Percentiles rank a stretch among this genome's conserved stretches.
Conservation (phyloP, 2,113 vertebrate genomes). For the Crotalus tigris region DNA sequence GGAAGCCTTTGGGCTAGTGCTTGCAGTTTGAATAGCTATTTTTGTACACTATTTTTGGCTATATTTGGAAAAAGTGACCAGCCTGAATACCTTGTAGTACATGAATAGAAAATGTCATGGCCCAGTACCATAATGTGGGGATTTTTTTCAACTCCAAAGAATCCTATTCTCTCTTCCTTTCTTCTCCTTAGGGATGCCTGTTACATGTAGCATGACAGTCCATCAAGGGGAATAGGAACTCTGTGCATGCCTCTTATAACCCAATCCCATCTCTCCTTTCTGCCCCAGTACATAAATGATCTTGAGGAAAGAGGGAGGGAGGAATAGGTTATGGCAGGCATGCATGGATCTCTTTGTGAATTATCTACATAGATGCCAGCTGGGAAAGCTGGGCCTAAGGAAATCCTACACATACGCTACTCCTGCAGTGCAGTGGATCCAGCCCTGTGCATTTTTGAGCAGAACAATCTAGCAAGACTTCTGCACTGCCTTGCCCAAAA, state of each 20-base stretch:
- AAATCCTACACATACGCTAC: not conserved
- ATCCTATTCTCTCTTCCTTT: not conserved
- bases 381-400: not conserved
- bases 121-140: not conserved
- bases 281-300: not conserved
- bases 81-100: not conserved
- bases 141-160: not conserved
- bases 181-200: not conserved
- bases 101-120: not conserved
- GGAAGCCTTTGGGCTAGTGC: conserved; percentile 4
- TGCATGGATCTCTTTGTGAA: not conserved
- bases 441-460: not conserved
- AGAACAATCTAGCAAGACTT: not conserved
- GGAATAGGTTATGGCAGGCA: not conserved
- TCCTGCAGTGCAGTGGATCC: not conserved
- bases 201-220: not conserved
- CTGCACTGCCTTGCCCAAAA: conserved; percentile 10
- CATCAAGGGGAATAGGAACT: not conserved
- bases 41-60: conserved; percentile 24
- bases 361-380: not conserved
- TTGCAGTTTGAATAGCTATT: not conserved
- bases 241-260: not conserved
- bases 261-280: not conserved
- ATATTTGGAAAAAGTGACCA: conserved; percentile 9
- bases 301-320: not conserved